phyloP scores from a whole-genome alignment of 1,140 invertebrate species.

The Monomorium pharaonis region DNA sequence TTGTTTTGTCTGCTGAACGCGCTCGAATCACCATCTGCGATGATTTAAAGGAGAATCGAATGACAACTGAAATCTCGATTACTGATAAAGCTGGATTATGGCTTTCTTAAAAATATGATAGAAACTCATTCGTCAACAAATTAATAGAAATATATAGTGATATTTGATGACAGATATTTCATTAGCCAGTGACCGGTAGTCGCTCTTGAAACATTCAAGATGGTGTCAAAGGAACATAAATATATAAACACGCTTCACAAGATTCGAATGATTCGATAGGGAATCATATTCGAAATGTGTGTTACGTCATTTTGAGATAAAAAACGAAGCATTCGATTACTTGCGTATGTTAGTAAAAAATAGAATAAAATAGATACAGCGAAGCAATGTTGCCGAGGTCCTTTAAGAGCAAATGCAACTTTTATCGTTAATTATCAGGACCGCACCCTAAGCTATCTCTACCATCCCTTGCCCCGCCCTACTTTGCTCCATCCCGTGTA shows the following conservation, averaged over 20 bases:
- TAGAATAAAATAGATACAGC: too few relatives aligned
- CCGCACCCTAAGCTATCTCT: constrained; percentile 85
- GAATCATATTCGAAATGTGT: background rate
- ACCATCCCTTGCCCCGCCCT: constrained; percentile 20
- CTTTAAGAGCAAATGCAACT: background rate
- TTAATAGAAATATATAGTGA: background rate
- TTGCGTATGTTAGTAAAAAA: background rate
- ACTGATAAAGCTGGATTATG: too few relatives aligned
- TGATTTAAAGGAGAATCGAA: too few relatives aligned
- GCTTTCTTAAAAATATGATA: background rate
- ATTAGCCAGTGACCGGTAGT: constrained; percentile 3
- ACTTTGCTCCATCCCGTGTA: too few relatives aligned
- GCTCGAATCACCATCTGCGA: too few relatives aligned
- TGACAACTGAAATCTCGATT: background rate
- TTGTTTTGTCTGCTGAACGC: too few relatives aligned
- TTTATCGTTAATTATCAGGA: constrained; percentile 69
- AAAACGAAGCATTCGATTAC: background rate
- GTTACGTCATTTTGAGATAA: too few relatives aligned
- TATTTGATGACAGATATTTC: background rate
- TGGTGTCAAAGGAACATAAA: constrained; percentile 61
- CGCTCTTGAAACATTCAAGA: constrained; percentile 75
- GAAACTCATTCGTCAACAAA: background rate
- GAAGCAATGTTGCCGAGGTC: too few relatives aligned
- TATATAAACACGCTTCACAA: background rate
- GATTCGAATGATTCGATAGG: background rate